phyloP scores from a whole-genome alignment of 2,888 invertebrate species.

The Germaria angustata region DNA sequence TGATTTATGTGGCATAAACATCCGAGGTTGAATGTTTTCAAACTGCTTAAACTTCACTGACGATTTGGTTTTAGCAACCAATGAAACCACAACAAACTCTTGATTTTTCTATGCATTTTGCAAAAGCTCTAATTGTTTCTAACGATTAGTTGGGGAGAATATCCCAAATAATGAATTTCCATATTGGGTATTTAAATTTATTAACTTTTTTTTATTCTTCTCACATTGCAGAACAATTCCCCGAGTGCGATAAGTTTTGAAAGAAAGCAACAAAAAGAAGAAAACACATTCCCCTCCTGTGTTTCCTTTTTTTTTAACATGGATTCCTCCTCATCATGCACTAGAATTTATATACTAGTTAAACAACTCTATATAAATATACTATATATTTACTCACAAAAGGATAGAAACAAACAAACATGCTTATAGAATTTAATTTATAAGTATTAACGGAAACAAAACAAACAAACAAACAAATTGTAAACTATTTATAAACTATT shows the following conservation, averaged over 20 bases:
- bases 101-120: too few species aligned
- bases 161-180: too few species aligned
- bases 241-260: slow-evolving; percentile 74
- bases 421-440: slow-evolving; percentile 59
- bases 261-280: slow-evolving; percentile 20
- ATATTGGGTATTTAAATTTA: too few species aligned
- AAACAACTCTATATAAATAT: slow-evolving; percentile 50
- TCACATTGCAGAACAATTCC: slow-evolving; percentile 74
- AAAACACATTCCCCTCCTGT: slow-evolving; percentile 64
- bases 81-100: too few species aligned
- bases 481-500: slow-evolving; percentile 62
- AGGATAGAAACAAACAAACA: slow-evolving; percentile 31
- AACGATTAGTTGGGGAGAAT: too few species aligned
- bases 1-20: too few species aligned
- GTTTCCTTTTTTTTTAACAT: slow-evolving; percentile 47
- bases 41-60: too few species aligned
- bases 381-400: slow-evolving; percentile 60
- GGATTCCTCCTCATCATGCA: slow-evolving; percentile 55
- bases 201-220: slow-evolving; percentile 1
- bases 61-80: too few species aligned
- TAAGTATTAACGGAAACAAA: slow-evolving; percentile 50
- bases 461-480: slow-evolving; percentile 44
- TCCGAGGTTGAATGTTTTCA: too few species aligned
- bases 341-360: slow-evolving; percentile 60
- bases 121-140: too few species aligned